Conservation (phyloP, 1,140 invertebrate genomes). For the Zaprionus capensis region DNA sequence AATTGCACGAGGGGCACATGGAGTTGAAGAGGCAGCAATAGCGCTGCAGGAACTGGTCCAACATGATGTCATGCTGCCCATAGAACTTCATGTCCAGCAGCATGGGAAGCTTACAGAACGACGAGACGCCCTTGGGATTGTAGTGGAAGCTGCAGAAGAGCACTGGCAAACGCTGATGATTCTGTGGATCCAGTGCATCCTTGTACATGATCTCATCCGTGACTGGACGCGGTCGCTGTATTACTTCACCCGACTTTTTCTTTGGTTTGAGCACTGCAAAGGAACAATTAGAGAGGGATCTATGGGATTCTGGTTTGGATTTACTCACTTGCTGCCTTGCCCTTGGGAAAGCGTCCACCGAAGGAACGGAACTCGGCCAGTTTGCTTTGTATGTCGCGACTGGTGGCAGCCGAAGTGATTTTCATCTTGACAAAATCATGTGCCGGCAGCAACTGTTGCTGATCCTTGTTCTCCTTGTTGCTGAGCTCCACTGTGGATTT, state of each 20-base stretch:
- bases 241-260: slow-evolving; percentile 47
- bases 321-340: slow-evolving; percentile 64
- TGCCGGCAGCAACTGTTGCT: slow-evolving; percentile 65
- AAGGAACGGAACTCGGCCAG: slow-evolving; percentile 94
- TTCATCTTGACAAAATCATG: slow-evolving; percentile 91
- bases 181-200: slow-evolving; percentile 93
- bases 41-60: slow-evolving; percentile 96
- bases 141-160: slow-evolving; percentile 95
- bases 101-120: slow-evolving; percentile 74
- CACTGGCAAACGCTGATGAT: slow-evolving; percentile 95
- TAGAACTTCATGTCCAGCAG: slow-evolving; percentile 94
- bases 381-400: slow-evolving; percentile 88
- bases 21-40: slow-evolving; percentile 95
- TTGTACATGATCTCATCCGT: slow-evolving; percentile 75
- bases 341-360: slow-evolving; percentile 88
- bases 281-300: neutral
- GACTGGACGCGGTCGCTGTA: slow-evolving; percentile 69
- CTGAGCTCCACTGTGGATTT: slow-evolving; percentile 27
- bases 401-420: slow-evolving; percentile 87
- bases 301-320: neutral
- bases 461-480: slow-evolving; percentile 58
- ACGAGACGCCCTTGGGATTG: slow-evolving; percentile 84
- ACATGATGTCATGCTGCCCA: slow-evolving; percentile 95
- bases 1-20: slow-evolving; percentile 94
- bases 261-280: slow-evolving; percentile 59